Conservation (phyloP, 1,140 invertebrate species). For the Drosophila tani region DNA sequence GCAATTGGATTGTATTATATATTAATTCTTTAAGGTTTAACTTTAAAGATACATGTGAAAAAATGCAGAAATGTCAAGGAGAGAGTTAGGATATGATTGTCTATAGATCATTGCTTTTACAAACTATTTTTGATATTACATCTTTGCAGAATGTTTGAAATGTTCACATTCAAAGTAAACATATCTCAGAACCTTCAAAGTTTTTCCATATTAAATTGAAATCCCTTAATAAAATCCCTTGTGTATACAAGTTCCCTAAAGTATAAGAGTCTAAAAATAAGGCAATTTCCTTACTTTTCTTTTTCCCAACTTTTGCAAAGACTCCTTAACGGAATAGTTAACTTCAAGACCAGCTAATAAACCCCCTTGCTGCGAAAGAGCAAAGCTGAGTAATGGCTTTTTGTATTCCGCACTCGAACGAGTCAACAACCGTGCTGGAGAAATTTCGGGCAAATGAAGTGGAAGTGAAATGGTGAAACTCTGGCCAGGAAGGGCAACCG, state of each 20-base stretch:
- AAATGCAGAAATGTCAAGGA: too few relatives aligned
- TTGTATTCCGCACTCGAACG: slow-evolving; percentile 45
- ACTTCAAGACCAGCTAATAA: slow-evolving; percentile 1
- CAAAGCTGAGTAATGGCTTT: slow-evolving; percentile 33
- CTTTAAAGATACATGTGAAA: too few relatives aligned
- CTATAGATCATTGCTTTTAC: background rate
- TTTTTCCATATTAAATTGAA: background rate
- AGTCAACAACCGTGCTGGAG: slow-evolving; percentile 49
- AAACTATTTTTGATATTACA: background rate
- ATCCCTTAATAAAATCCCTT: background rate
- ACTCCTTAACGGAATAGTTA: background rate
- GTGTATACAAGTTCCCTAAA: too few relatives aligned
- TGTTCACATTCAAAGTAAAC: background rate
- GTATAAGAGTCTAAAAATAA: background rate
- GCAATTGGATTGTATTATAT: too few relatives aligned
- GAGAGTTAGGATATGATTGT: too few relatives aligned
- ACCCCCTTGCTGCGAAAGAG: slow-evolving; percentile 9
- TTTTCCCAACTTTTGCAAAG: background rate
- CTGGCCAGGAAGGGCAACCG: slow-evolving; percentile 10
- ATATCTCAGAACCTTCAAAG: background rate
- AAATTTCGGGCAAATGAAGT: slow-evolving; percentile 62
- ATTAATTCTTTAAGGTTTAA: too few relatives aligned
- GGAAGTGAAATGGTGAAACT: slow-evolving; percentile 61
- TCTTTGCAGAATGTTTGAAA: background rate
- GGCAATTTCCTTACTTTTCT: background rate